Evolutionary conservation across 2,797 vertebrate species (phyloP).

Genomic region (Sebastes alutus): DNA sequence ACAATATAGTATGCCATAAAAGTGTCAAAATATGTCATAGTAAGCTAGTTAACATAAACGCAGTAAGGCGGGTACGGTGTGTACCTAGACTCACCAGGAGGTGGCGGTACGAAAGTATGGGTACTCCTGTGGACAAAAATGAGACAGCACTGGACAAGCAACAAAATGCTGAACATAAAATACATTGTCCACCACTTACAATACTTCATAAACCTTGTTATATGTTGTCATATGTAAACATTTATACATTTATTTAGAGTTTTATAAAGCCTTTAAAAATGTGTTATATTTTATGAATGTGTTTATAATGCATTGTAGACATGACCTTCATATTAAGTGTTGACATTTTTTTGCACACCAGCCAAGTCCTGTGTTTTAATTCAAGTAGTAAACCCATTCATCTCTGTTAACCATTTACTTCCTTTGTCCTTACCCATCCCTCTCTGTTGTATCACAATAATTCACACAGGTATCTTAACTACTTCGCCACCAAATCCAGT

Average conservation of each 20-base stretch:
- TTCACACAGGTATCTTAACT: conserved; percentile 92
- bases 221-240: neutral
- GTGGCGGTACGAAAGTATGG: too few relatives aligned
- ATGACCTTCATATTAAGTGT: neutral
- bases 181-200: neutral
- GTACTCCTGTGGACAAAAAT: too few relatives aligned
- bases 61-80: too few relatives aligned
- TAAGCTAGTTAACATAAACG: too few relatives aligned
- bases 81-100: too few relatives aligned
- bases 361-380: neutral
- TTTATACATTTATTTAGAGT: neutral
- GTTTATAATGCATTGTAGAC: too few relatives aligned
- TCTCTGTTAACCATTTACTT: neutral
- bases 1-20: too few relatives aligned
- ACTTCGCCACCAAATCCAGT: conserved; percentile 98
- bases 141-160: too few relatives aligned
- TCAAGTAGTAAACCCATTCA: neutral
- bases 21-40: too few relatives aligned
- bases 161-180: neutral
- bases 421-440: neutral
- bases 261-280: neutral
- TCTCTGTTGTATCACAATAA: neutral
- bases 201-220: too few relatives aligned
- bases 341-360: neutral
- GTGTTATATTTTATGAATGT: neutral